These are phyloP conservation scores for Laticauda colubrina DNA, from an alignment of 2,113 vertebrate genomes.

Conservation along the genomic window DNA sequence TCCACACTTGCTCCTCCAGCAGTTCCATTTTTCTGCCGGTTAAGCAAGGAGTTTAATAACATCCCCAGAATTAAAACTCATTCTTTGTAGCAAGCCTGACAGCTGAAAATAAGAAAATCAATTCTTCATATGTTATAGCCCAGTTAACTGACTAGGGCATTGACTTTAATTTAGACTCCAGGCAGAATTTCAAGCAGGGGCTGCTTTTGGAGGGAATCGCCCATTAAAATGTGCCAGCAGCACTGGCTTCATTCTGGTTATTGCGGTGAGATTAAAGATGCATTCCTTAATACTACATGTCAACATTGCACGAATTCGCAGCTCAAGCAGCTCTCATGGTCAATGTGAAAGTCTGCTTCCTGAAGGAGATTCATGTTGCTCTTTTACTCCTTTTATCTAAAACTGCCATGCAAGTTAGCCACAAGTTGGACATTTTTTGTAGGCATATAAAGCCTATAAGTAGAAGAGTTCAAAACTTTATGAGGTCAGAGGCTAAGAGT, in stretches of 20 bases:
- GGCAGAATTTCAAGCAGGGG: constrained; percentile 71
- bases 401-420: constrained; percentile 65
- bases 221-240: constrained; percentile 84
- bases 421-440: constrained; percentile 66
- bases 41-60: constrained; percentile 94
- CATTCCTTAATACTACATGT: constrained; percentile 62
- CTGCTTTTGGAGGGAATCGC: constrained; percentile 75
- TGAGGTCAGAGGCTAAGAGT: background rate
- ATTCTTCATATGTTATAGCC: constrained; percentile 81
- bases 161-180: constrained; percentile 83
- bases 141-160: constrained; percentile 77
- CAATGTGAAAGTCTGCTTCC: constrained; percentile 58
- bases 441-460: constrained; percentile 57
- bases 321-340: constrained; percentile 39
- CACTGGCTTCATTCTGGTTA: constrained; percentile 72
- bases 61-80: constrained; percentile 92
- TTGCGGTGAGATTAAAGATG: constrained; percentile 72
- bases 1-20: constrained; percentile 53
- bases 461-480: constrained; percentile 44
- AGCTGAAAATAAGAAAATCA: constrained; percentile 95
- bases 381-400: constrained; percentile 29
- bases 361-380: constrained; percentile 74
- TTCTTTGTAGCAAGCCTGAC: constrained; percentile 86
- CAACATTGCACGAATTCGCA: constrained; percentile 61
- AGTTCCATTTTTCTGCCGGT: constrained; percentile 79